Conservation (phyloP, 1,140 invertebrate species). For the Philopotamus ludificatus region DNA sequence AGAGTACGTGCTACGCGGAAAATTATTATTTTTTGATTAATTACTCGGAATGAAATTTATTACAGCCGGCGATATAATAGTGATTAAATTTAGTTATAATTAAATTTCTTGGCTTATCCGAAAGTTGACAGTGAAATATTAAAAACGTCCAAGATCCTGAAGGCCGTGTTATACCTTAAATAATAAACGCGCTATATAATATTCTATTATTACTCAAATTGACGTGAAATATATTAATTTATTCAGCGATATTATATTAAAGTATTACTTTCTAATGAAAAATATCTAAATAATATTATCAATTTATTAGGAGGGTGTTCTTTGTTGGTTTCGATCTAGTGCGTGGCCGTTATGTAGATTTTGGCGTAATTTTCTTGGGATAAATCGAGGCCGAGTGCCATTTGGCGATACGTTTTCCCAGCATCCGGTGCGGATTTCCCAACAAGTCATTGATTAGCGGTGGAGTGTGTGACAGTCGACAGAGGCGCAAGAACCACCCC, state of each 20-base stretch:
- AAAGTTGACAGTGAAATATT: too few relatives aligned
- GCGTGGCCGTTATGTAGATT: not conserved
- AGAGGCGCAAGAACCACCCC: not conserved
- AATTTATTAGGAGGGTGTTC: not conserved
- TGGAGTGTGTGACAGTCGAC: not conserved
- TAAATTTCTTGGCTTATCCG: too few relatives aligned
- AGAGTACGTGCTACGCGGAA: too few relatives aligned
- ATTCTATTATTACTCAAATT: too few relatives aligned
- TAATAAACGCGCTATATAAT: too few relatives aligned
- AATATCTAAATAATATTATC: not conserved
- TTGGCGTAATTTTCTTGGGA: not conserved
- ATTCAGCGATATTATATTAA: not conserved
- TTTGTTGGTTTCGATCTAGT: not conserved
- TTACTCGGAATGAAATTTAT: too few relatives aligned
- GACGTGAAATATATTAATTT: not conserved
- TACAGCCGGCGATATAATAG: too few relatives aligned
- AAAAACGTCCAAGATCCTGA: not conserved
- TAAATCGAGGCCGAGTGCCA: not conserved
- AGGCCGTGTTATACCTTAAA: too few relatives aligned
- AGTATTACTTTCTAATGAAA: not conserved
- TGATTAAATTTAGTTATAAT: too few relatives aligned
- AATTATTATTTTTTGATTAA: too few relatives aligned
- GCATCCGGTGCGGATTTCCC: not conserved
- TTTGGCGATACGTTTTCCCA: not conserved
- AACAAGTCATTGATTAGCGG: constrained; percentile 14